Evolutionary conservation across 2,797 vertebrate species (phyloP).

Genomic region (Acestrorhynchus altus): DNA sequence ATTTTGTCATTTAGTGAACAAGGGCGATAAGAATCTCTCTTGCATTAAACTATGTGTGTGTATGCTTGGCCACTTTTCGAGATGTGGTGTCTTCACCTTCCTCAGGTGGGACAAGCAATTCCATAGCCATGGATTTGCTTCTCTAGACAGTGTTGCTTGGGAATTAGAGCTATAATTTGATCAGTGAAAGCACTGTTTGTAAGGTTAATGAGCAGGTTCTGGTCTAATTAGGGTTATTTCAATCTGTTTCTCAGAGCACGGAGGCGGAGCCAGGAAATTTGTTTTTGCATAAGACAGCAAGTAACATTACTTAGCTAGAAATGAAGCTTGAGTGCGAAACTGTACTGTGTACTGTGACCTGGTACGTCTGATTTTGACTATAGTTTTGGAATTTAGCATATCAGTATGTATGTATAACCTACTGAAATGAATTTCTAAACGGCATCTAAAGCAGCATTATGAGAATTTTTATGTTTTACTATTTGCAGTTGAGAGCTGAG

Average conservation of each 20-base stretch:
- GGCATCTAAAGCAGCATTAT: too few relatives aligned
- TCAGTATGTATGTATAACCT: too few relatives aligned
- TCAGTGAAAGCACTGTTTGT: conserved; percentile 33
- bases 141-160: background rate
- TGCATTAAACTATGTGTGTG: too few relatives aligned
- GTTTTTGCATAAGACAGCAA: conserved; percentile 17
- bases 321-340: background rate
- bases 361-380: background rate
- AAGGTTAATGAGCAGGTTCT: conserved; percentile 24
- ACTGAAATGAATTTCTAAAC: background rate
- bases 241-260: conserved; percentile 20
- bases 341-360: background rate
- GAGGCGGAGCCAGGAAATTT: conserved; percentile 6
- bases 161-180: conserved; percentile 12
- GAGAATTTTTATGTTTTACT: too few relatives aligned
- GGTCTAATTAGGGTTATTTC: conserved; percentile 34
- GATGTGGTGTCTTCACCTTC: background rate
- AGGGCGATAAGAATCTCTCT: too few relatives aligned
- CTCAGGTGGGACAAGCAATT: background rate
- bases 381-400: background rate
- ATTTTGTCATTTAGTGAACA: too few relatives aligned
- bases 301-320: conserved; percentile 13
- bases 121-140: background rate
- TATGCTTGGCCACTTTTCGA: too few relatives aligned
- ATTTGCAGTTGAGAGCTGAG: too few relatives aligned